Conservation (phyloP, 2,888 invertebrate species). For the Yponomeuta plumbellus region DNA sequence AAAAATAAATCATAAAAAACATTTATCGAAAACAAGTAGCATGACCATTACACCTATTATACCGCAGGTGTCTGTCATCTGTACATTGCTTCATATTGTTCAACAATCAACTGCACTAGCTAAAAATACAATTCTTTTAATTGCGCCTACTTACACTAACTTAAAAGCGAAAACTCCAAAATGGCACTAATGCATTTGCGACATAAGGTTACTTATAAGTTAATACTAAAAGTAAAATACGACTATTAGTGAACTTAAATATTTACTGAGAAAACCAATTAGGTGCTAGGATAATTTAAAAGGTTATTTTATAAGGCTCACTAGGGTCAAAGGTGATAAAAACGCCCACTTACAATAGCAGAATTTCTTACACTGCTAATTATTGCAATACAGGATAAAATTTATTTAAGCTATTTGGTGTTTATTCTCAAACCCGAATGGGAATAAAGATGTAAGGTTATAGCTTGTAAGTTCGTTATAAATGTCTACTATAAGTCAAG, state of each 20-base stretch:
- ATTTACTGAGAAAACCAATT: slow-evolving; percentile 12
- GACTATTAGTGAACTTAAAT: background rate
- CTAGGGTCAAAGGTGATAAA: background rate
- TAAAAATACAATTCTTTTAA: background rate
- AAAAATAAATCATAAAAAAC: too few species aligned
- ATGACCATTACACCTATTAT: too few species aligned
- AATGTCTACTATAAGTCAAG: too few species aligned
- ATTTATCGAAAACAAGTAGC: too few species aligned
- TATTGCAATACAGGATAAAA: background rate
- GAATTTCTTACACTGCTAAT: background rate
- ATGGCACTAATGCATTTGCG: slow-evolving; percentile 4
- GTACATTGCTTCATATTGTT: background rate
- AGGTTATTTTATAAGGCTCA: background rate
- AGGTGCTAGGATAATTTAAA: background rate
- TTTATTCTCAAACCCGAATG: too few species aligned
- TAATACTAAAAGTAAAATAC: slow-evolving; percentile 7
- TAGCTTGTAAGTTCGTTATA: too few species aligned
- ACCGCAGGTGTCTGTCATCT: too few species aligned
- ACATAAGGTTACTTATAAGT: background rate
- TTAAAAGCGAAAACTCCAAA: background rate
- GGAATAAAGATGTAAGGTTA: too few species aligned
- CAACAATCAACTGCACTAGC: background rate
- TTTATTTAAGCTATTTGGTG: too few species aligned
- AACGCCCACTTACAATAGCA: background rate
- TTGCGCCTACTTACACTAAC: background rate